Conservation (phyloP, 35 echinoderm and acorn worm genomes). For the Lytechinus pictus region DNA sequence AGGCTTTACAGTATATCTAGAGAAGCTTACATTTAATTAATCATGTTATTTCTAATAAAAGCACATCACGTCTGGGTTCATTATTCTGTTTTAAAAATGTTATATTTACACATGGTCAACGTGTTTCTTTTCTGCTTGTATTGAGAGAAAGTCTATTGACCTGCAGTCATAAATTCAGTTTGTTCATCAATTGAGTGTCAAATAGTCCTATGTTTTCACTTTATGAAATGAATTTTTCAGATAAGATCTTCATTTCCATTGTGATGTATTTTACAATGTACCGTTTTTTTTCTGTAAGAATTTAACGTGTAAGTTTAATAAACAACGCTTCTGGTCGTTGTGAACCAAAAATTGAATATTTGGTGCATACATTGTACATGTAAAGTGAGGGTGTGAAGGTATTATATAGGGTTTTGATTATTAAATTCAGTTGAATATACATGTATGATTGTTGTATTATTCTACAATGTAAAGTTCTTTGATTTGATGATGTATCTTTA, state of each 20-base stretch:
- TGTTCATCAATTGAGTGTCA: background rate
- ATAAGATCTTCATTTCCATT: background rate
- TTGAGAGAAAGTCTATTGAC: background rate
- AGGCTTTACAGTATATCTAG: background rate
- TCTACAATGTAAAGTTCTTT: too few species aligned
- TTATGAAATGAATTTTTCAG: background rate
- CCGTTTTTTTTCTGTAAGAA: too few species aligned
- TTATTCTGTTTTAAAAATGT: background rate
- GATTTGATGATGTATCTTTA: too few species aligned
- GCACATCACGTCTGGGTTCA: background rate
- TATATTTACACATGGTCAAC: background rate
- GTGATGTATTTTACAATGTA: too few species aligned
- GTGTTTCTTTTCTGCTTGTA: background rate
- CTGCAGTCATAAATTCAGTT: background rate
- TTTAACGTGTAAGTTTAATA: too few species aligned
- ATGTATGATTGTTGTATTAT: background rate
- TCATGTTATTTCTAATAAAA: background rate
- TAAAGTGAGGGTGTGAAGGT: background rate
- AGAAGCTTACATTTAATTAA: background rate
- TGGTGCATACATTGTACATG: background rate
- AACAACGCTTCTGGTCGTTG: too few species aligned
- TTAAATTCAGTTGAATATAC: background rate
- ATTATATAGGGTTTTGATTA: background rate
- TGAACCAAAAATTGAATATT: too few species aligned
- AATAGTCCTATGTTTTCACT: background rate